Base-by-base conservation (phyloP, 2,113 vertebrate genomes). In the Hiodon alosoides region DNA sequence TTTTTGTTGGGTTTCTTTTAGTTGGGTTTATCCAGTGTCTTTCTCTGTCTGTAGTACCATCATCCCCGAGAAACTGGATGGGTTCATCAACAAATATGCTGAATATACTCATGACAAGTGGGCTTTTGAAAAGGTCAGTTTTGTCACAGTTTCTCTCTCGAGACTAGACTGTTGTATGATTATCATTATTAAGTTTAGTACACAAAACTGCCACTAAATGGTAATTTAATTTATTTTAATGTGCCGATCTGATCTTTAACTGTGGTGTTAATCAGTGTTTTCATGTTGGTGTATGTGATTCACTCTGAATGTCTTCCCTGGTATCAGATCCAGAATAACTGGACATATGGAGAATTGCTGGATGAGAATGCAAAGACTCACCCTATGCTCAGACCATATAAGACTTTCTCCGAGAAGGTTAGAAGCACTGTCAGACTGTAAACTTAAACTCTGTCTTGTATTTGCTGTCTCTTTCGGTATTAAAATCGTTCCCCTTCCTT, bases 321-420 rank as follows among this genome's bases (percentile, higher is more conserved):
- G 7, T 54, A 59, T 52, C 84, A 97, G 95, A 95, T 96, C 78
- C 95, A 97, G 82, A 97, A 94, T 83, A 98, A 94, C 82, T 98
- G 95, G 95, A 91, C 92, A 1, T 98, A 94, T 1, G 95, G 95
- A 1, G 95, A 98, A 75, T 84, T 88, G 2, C 72, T 92, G 69
- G 95, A 98, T 54, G 95, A 98, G 79, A 94, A 95, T 48, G 86
- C 93, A 53, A 97, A 96, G 81, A 95, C 92, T 0, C 95, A 95
- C 71, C 95, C 93, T 3, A 97, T 96, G 95, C 90, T 98, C 69
- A 88, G 95, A 59, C 95, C 95, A 0, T 98, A 98, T 82, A 98
- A 98, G 87, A 97, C 95, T 0, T 98, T 97, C 81, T 98, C 95
- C 5, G 95, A 98, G 84, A 98, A 98, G 93, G 95, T 95, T 78